Percentiles rank a stretch among this genome's conserved stretches.
phyloP scores from a whole-genome alignment of 2,113 vertebrate species.

The Heterotilapia buettikoferi region DNA sequence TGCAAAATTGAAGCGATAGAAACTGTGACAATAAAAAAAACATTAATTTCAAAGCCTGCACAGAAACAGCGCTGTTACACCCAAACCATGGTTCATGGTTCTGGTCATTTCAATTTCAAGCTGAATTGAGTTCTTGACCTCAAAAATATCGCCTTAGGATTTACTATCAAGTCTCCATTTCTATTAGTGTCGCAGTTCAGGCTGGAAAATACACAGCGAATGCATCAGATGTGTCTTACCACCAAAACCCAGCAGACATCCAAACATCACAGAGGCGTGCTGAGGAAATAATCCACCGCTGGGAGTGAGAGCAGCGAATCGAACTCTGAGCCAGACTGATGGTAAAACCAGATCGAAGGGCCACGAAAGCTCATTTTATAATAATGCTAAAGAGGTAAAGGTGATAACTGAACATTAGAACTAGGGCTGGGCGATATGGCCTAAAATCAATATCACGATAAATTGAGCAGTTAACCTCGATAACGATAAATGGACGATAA shows the following conservation, averaged over 20 bases:
- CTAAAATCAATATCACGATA: too few relatives aligned
- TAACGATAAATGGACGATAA: too few relatives aligned
- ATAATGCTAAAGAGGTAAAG: neutral
- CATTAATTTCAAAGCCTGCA: neutral
- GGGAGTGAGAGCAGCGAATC: neutral
- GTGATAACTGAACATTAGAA: neutral
- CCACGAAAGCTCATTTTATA: neutral
- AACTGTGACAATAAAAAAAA: neutral
- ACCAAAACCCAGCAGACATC: neutral
- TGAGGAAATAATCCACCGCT: neutral
- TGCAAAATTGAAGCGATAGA: neutral
- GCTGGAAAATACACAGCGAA: neutral
- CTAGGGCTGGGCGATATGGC: too few relatives aligned
- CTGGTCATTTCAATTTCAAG: neutral
- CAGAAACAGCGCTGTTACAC: neutral
- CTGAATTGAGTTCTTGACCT: conserved; percentile 5
- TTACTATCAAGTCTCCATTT: neutral
- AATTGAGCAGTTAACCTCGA: too few relatives aligned
- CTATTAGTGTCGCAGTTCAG: neutral
- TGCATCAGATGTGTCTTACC: neutral
- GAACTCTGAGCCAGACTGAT: neutral
- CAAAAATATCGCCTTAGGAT: neutral
- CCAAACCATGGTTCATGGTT: neutral
- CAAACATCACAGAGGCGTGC: neutral
- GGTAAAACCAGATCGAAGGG: neutral